Conservation (phyloP, 2,113 vertebrate genomes). For the Scalopus aquaticus region DNA sequence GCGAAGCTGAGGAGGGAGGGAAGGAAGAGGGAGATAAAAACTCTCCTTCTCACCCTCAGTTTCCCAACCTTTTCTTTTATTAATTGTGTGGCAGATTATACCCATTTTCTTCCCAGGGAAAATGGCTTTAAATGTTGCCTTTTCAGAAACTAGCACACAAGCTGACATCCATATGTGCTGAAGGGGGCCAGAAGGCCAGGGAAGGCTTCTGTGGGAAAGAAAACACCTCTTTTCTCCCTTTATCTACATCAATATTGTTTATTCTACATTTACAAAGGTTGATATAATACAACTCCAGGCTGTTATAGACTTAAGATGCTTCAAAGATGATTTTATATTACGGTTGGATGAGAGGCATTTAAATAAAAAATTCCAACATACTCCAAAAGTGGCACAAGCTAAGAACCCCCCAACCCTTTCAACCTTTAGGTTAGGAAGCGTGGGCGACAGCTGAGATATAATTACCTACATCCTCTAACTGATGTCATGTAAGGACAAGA, state of each 20-base stretch:
- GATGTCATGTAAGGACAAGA: neutral
- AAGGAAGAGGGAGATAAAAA: neutral
- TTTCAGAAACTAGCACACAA: neutral
- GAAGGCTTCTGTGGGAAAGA: neutral
- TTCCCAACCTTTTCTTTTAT: conserved; percentile 32
- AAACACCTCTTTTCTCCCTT: conserved; percentile 24
- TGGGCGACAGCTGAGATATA: neutral
- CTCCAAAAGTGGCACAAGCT: neutral
- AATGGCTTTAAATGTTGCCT: conserved; percentile 41
- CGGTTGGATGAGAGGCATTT: neutral
- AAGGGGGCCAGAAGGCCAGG: neutral
- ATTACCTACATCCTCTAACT: conserved; percentile 19
- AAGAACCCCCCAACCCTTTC: neutral
- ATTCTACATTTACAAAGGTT: conserved; percentile 41
- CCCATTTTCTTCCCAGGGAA: conserved; percentile 39
- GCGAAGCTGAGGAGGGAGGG: neutral
- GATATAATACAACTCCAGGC: neutral
- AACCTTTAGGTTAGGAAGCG: neutral
- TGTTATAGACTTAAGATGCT: conserved; percentile 36
- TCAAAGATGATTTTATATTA: conserved; percentile 39
- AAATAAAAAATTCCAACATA: conserved; percentile 40
- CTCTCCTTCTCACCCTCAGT: neutral
- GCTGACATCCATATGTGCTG: neutral
- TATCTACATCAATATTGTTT: conserved; percentile 42
- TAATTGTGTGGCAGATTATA: conserved; percentile 61